These are phyloP conservation scores for Actinopyga echinites DNA, from an alignment of 53 echinoderm and acorn worm genomes.

Conservation along the genomic window DNA sequence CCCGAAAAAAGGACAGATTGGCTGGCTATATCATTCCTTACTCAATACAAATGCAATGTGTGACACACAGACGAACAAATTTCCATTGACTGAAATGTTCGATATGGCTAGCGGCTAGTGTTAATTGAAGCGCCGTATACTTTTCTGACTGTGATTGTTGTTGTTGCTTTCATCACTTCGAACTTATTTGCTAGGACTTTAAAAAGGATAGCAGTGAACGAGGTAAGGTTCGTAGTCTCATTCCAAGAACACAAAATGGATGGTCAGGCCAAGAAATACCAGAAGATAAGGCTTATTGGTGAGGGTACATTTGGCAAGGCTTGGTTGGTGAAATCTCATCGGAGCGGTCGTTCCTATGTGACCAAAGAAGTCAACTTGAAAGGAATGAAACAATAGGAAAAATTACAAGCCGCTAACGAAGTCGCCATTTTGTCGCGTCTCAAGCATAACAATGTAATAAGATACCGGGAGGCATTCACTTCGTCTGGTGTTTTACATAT, in stretches of 20 bases:
- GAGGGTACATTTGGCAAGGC: conserved; percentile 83
- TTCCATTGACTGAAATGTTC: no score
- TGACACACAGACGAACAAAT: no score
- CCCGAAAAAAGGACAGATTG: no score
- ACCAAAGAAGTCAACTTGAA: conserved; percentile 73
- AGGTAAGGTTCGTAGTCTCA: no score
- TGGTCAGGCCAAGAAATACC: conserved; percentile 61
- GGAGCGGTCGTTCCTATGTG: conserved; percentile 76
- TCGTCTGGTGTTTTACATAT: conserved; percentile 60
- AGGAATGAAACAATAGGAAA: conserved; percentile 74
- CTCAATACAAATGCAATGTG: no score
- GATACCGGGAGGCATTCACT: conserved; percentile 80
- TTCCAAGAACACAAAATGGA: background rate
- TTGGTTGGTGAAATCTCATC: conserved; percentile 71
- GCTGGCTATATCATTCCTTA: no score
- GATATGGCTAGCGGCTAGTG: no score
- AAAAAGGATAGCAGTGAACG: no score
- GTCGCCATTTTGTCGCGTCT: conserved; percentile 84
- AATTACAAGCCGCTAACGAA: conserved; percentile 82
- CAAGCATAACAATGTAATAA: conserved; percentile 85
- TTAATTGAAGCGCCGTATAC: no score
- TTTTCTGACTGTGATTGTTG: no score
- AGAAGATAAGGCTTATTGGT: conserved; percentile 65
- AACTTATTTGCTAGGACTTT: no score
- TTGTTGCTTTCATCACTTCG: no score